These are phyloP conservation scores for Myripristis murdjan DNA, from an alignment of 2,797 vertebrate species.

Conservation along the genomic window DNA sequence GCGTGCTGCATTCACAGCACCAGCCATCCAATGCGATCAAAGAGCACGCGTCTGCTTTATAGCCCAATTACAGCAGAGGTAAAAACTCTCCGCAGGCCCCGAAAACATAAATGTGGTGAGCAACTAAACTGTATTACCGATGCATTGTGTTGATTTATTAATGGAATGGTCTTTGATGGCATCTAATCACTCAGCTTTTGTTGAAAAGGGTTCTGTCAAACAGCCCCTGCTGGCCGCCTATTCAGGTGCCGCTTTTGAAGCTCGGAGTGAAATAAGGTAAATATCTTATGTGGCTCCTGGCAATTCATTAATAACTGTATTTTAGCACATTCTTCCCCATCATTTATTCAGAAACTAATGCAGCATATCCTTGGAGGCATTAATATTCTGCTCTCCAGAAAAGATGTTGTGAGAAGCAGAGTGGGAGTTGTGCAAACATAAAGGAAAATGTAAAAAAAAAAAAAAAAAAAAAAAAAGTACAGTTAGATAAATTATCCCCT, in stretches of 20 bases:
- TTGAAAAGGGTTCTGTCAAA: background rate
- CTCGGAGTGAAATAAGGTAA: constrained; percentile 38
- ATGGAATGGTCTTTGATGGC: background rate
- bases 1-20: constrained; percentile 42
- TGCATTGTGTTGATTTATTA: constrained; percentile 28
- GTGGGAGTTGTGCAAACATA: constrained; percentile 45
- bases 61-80: constrained; percentile 53
- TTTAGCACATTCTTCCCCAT: constrained; percentile 3
- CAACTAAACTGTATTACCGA: background rate
- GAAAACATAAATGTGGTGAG: background rate
- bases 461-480: background rate
- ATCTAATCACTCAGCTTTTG: background rate
- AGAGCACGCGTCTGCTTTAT: constrained; percentile 57
- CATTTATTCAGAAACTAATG: constrained; percentile 39
- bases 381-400: constrained; percentile 28
- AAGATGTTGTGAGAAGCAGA: constrained; percentile 31
- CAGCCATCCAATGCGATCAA: constrained; percentile 54
- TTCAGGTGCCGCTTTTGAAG: constrained; percentile 25
- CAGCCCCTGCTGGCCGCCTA: background rate
- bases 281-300: constrained; percentile 47
- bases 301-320: constrained; percentile 40
- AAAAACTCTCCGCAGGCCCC: constrained; percentile 39
- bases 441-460: constrained; percentile 37
- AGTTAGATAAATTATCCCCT: constrained; percentile 18
- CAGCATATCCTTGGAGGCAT: constrained; percentile 23